A percentile compares a stretch with the other conserved stretches of the same genome.
These are phyloP conservation scores for Pterocles gutturalis DNA, from an alignment of 2,113 vertebrate species.

Conservation along the genomic window DNA sequence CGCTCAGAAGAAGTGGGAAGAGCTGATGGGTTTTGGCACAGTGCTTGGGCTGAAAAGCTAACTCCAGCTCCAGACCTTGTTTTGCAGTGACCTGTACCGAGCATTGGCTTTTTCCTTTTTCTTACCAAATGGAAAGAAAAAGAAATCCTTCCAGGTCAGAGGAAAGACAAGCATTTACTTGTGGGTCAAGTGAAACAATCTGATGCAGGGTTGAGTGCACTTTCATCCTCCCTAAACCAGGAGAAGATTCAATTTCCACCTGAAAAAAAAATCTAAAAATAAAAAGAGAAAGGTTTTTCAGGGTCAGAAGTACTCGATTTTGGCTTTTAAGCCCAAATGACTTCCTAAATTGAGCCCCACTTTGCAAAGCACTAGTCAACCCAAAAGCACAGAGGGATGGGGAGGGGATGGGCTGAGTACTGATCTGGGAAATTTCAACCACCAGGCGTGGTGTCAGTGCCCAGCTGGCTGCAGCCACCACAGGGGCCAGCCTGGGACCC, in stretches of 20 bases:
- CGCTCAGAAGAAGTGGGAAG: fast-evolving
- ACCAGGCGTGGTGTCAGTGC: neutral
- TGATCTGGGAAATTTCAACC: neutral
- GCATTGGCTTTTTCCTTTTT: constrained; percentile 28
- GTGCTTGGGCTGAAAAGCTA: neutral
- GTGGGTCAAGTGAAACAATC: constrained; percentile 44
- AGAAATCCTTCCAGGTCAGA: constrained; percentile 62
- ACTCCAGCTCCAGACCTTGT: constrained; percentile 8
- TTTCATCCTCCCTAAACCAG: neutral
- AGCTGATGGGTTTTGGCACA: constrained; percentile 18
- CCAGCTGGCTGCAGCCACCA: neutral
- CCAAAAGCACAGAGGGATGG: neutral
- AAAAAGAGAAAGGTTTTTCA: neutral
- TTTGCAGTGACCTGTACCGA: constrained; percentile 56
- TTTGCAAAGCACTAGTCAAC: neutral
- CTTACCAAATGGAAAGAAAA: constrained; percentile 52
- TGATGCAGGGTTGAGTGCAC: constrained; percentile 17
- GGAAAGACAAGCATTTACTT: constrained; percentile 47
- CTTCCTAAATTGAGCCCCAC: neutral
- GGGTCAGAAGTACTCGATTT: neutral
- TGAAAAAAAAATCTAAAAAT: neutral
- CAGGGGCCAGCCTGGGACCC: neutral
- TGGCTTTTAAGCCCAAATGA: constrained; percentile 12
- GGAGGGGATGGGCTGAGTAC: neutral
- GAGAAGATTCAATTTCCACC: neutral